Percentiles rank a stretch among this genome's conserved stretches.
Evolutionary conservation across 1,140 invertebrate species (phyloP).

Genomic region (Gryon sp.): DNA sequence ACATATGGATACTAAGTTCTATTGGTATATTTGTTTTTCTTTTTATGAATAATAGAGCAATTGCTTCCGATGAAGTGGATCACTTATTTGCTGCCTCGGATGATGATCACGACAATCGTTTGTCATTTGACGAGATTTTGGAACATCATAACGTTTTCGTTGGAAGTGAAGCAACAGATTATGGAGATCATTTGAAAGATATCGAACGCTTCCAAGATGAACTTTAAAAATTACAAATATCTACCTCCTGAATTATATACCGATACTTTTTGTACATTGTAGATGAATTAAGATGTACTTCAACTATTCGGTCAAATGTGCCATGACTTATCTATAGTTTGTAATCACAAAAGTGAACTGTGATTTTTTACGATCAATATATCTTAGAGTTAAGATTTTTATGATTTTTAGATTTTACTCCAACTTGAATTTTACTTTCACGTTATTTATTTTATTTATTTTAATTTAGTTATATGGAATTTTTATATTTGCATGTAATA

Average conservation of each 20-base stretch:
- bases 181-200: conserved; percentile 92
- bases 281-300: conserved; percentile 5
- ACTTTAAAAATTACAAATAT: conserved; percentile 80
- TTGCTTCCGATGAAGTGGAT: conserved; percentile 93
- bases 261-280: conserved; percentile 28
- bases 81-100: conserved; percentile 95
- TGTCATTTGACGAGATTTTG: conserved; percentile 93
- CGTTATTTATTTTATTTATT: conserved; percentile 49
- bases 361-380: conserved; percentile 17
- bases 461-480: too few relatives aligned
- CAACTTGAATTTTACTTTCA: neutral
- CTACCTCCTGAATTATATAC: conserved; percentile 15
- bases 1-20: neutral
- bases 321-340: conserved; percentile 27
- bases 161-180: conserved; percentile 97
- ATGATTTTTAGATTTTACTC: too few relatives aligned
- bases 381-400: too few relatives aligned
- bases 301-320: conserved; percentile 16
- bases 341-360: conserved; percentile 17
- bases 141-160: conserved; percentile 95
- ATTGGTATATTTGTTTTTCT: neutral
- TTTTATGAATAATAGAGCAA: conserved; percentile 79
- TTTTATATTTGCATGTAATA: conserved; percentile 31
- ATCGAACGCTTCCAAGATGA: conserved; percentile 90
- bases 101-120: conserved; percentile 89